Percentiles rank a stretch among this genome's conserved stretches.
Evolutionary conservation across 2,888 invertebrate species (phyloP).

Genomic region (Luperina testacea): DNA sequence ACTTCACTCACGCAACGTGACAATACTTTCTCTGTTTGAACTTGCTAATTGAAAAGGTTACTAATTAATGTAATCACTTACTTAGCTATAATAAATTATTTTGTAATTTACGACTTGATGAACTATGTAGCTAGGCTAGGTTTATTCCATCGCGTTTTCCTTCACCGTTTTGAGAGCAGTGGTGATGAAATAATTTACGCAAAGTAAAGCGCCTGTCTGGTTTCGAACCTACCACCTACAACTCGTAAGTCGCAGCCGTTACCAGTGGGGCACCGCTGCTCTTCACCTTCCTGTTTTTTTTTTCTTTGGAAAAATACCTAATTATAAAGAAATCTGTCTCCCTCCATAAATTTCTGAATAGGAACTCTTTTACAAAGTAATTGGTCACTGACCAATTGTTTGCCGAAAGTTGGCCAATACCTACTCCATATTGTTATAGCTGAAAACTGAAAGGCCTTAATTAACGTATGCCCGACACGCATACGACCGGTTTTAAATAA

Average conservation of each 20-base stretch:
- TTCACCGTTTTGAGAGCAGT: too few species aligned
- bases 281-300: too few species aligned
- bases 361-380: not conserved
- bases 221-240: too few species aligned
- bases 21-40: not conserved
- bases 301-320: too few species aligned
- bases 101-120: not conserved
- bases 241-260: too few species aligned
- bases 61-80: conserved; percentile 9
- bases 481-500: conserved; percentile 9
- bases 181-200: too few species aligned
- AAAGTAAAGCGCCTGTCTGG: too few species aligned
- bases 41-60: conserved; percentile 32
- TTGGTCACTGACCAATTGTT: too few species aligned
- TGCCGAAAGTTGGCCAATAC: not conserved
- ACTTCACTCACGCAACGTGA: not conserved
- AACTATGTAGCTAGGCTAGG: not conserved
- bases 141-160: not conserved
- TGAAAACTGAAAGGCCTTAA: not conserved
- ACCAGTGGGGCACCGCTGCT: too few species aligned
- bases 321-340: not conserved
- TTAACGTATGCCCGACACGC: not conserved
- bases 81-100: conserved; percentile 3
- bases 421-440: not conserved
- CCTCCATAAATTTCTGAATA: too few species aligned